Conservation (phyloP, 1,140 invertebrate species). For the Aphaenogaster floridana region DNA sequence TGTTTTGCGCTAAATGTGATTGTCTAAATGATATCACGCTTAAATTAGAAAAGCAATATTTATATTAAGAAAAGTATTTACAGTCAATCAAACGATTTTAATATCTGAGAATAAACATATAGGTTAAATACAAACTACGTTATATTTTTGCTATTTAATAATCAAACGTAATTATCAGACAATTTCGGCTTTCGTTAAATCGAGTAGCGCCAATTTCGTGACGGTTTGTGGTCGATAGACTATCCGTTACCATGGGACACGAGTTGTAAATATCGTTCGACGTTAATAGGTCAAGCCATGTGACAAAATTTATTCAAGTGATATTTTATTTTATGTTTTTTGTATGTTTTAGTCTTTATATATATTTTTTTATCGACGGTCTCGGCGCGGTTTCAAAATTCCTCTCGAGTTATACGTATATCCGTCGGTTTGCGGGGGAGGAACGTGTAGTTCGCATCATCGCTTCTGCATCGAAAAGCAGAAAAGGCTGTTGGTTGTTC, state of each 20-base stretch:
- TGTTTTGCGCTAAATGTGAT: background rate
- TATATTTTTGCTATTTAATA: slow-evolving; percentile 4
- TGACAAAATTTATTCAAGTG: slow-evolving; percentile 82
- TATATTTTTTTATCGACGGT: slow-evolving; percentile 51
- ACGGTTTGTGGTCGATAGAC: slow-evolving; percentile 57
- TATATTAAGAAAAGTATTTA: background rate
- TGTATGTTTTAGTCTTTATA: slow-evolving; percentile 75
- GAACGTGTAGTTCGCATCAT: slow-evolving; percentile 34
- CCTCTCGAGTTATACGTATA: slow-evolving; percentile 40
- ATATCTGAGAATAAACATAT: background rate
- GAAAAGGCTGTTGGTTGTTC: slow-evolving; percentile 46
- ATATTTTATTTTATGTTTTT: slow-evolving; percentile 71
- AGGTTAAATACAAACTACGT: background rate
- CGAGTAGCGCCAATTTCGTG: slow-evolving; percentile 38
- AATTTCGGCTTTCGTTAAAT: slow-evolving; percentile 30
- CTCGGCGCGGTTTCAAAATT: slow-evolving; percentile 70
- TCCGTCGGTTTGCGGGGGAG: background rate
- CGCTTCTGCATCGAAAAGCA: slow-evolving; percentile 9
- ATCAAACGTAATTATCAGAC: slow-evolving; percentile 7
- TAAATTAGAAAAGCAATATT: background rate
- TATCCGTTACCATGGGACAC: slow-evolving; percentile 74
- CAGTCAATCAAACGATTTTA: background rate
- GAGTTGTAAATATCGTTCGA: slow-evolving; percentile 75
- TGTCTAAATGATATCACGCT: background rate
- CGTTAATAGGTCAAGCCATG: slow-evolving; percentile 77